Base-by-base conservation (phyloP, 2,888 invertebrate genomes). In the Tupiocoris notatus region DNA sequence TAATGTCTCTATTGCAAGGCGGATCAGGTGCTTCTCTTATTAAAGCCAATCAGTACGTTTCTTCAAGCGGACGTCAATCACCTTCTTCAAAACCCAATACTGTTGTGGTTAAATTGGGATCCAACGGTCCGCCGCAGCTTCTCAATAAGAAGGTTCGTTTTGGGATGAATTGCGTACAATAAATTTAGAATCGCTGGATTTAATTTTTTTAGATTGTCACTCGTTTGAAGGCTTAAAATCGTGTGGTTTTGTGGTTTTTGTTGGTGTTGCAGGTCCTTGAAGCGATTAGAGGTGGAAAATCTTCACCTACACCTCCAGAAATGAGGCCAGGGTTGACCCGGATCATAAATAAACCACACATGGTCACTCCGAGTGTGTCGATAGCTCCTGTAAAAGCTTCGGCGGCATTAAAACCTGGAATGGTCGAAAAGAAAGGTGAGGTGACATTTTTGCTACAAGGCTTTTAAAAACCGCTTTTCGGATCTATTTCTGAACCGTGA, bases 1-100 rank as follows among this genome's bases (percentile, higher is more conserved):
- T 92, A 61, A 85, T 92, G 80, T 91, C 91, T 59, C 83, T 92
- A 63, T 84, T 92, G 74, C 91, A 91, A 86, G 91, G 91, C 74
- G 90, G 90, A 64, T 76, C 76, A 0, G 81, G 80, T 17, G 79
- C 82, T n/a, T 81, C 82, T 21, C 77, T 82, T 3, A 65, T 82
- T 62, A 82, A 82, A 76, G 77, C 80, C 12, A 75, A 66, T 74
- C 68, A 78, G 59, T 61, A 73, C 17, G 73, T 78, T n/a, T 61
- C 57, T 20, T 77, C 79, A 25, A 79, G 78, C 17, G 70, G 64
- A 17, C 77, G 78, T 39, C 59, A 80, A 7, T 74, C 65, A 1
- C 57, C 76, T 6, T 56, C 78, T 16, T 66, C 76, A 17, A 80
- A 81, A 64, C 80, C 82, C 1, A 81, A 80, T 71, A 81, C 81